Evolutionary conservation across 2,113 vertebrate species (phyloP), one percentile per base, ranked within the genome.

Genomic region (Calypte anna): DNA sequence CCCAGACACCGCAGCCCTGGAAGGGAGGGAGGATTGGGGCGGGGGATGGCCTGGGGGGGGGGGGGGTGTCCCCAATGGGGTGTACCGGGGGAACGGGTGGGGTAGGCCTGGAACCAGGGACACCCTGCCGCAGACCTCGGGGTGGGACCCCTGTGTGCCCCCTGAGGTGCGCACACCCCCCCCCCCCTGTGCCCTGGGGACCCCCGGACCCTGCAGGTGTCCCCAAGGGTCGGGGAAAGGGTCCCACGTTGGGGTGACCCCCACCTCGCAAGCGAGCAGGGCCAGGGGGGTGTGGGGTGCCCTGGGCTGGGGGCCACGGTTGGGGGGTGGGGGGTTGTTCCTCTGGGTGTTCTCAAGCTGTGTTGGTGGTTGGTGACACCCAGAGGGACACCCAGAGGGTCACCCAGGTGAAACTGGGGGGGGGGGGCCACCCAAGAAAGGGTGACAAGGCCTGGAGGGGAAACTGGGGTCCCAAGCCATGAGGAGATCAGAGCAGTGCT

Each of bases 391-490:
- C 23, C 30, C 19, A 3, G 28, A 16, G 58, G 15, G 63, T 43
- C 51, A 8, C 11, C 17, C 5, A 27, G 38, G 5, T 4, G 1
- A 48, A 59, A 21, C 6, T 8, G 4, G 36, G 30, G 44, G 4
- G 36, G 30, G 44, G 17, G 23, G 22, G 50, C 12, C 9, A 40
- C 18, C 44, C 14, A 25, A 12, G 36, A 66, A 66, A 19, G 53
- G 48, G 27, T 18, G 57, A 40, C 21, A 2, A 22, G 6, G 69
- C 27, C 0, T 4, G 51, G 48, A 72, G 17, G 4, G 22, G 2
- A 1, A 59, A 33, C 3, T 1, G 5, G 69, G 18, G 27, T 55
- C 48, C 48, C 70, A 75, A 4, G 19, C 25, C 6, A 0, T 31
- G 40, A 25, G 11, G 40, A 40, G 40, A 40, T 40, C 40, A 6